A percentile compares a stretch with the other conserved stretches of the same genome.
Evolutionary conservation across 1,140 invertebrate genomes (phyloP).

Genomic region (Zaprionus capensis): DNA sequence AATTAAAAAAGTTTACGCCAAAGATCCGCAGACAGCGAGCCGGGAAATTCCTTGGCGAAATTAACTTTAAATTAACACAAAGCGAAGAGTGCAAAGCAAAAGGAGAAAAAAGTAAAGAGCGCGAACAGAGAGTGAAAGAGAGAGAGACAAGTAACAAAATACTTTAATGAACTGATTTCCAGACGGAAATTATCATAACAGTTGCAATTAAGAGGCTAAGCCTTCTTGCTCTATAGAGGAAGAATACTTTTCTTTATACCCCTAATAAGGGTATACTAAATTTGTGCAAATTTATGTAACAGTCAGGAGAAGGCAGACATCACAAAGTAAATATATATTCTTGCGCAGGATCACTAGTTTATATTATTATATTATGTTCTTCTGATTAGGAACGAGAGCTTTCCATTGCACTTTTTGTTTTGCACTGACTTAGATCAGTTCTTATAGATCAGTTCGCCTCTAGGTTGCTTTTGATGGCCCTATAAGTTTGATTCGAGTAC

Average conservation of each 20-base stretch:
- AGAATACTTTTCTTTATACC: neutral
- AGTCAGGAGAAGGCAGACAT: too few species aligned
- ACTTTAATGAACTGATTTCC: slow-evolving; percentile 5
- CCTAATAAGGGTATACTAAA: too few species aligned
- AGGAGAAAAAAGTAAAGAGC: neutral
- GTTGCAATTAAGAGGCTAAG: neutral
- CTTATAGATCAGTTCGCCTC: too few species aligned
- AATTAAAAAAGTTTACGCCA: slow-evolving; percentile 14
- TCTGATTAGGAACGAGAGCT: too few species aligned
- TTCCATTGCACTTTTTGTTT: too few species aligned
- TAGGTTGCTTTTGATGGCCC: too few species aligned
- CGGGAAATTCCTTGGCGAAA: slow-evolving; percentile 9
- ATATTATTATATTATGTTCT: too few species aligned
- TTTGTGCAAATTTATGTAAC: too few species aligned
- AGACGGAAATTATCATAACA: neutral
- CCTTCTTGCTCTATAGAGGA: neutral
- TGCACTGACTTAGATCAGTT: too few species aligned
- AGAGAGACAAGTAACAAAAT: neutral
- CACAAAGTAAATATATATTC: too few species aligned
- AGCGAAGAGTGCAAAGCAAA: slow-evolving; percentile 3
- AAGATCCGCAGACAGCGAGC: slow-evolving; percentile 1
- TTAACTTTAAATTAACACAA: slow-evolving; percentile 10
- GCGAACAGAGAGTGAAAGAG: neutral
- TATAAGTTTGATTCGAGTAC: too few species aligned
- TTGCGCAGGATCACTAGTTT: too few species aligned